phyloP scores from a whole-genome alignment of 2,113 vertebrate species.

The Hippocampus zosterae region DNA sequence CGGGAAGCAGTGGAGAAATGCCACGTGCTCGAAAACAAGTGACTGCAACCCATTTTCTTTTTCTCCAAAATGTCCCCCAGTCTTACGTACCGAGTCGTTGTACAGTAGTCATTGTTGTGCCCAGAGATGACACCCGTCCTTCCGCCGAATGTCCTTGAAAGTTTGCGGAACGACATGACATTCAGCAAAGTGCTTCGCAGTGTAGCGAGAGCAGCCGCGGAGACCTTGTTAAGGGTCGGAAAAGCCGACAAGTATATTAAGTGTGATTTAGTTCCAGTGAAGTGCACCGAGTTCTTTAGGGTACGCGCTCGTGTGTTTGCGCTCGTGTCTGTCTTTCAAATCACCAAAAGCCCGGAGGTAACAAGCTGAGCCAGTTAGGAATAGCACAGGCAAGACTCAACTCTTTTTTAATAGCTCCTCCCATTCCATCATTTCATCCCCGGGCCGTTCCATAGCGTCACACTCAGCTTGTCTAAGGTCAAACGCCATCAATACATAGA shows the following conservation, averaged over 20 bases:
- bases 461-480: slow-evolving; percentile 52
- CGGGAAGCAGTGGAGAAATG: too few species aligned
- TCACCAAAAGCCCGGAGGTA: slow-evolving; percentile 50
- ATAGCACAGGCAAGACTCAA: slow-evolving; percentile 65
- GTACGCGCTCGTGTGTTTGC: slow-evolving; percentile 13
- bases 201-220: slow-evolving; percentile 31
- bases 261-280: slow-evolving; percentile 56
- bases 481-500: slow-evolving; percentile 58
- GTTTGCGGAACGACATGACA: slow-evolving; percentile 49
- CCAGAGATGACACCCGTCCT: slow-evolving; percentile 30
- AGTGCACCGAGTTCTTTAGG: slow-evolving; percentile 46
- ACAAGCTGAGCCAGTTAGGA: slow-evolving; percentile 57
- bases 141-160: slow-evolving; percentile 48
- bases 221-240: slow-evolving; percentile 53
- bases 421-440: slow-evolving; percentile 48
- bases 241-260: slow-evolving; percentile 55
- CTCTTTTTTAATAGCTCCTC: slow-evolving; percentile 63
- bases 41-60: too few species aligned
- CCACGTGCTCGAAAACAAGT: too few species aligned
- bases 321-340: slow-evolving; percentile 32
- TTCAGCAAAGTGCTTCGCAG: slow-evolving; percentile 31
- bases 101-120: background rate
- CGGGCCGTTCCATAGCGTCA: slow-evolving; percentile 46
- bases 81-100: too few species aligned
- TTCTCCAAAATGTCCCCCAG: too few species aligned